Evolutionary conservation across 2,888 invertebrate species (phyloP), one percentile per base, ranked within the genome.

Genomic region (Metopia argyrocephala): DNA sequence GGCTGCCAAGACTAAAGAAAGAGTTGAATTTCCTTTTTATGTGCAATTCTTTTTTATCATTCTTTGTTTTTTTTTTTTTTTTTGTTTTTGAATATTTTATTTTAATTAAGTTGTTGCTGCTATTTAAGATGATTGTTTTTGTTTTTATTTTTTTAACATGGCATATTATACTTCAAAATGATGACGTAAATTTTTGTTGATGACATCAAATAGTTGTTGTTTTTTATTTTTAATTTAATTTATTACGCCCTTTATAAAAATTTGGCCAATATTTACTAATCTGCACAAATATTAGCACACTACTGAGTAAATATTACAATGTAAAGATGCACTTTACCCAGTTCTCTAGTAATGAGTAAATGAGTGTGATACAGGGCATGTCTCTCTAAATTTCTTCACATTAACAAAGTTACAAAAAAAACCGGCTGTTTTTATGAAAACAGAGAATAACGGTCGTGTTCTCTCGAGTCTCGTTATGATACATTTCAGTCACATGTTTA

Each of bases 211-310:
- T 54, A 23, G 1, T 15, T 75, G 31, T 59, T 78, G 75, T 61
- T 64, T 15, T 64, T 45, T 52, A 50, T 66, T 31, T 38, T 20
- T 57, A 62, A 68, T 38, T 75, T 31, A 25, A 15, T 7, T 38
- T 20, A 62, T 62, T 62, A 57, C 45, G 52, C 56, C 69, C 50
- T 50, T 23, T 27, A 45, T 50, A 48, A 48, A 48, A 65, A 70
- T 70, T 78, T 1, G 57, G 74, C 81, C 81, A 81, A 74, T 81
- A 81, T 81, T 78, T 74, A 78, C 76, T 69, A 76, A 69, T 66
- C 74, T 74, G 78, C 78, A 78, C 81, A 74, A 76, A 81, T 81
- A 81, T 78, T 78, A 78, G 81, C 81, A 70, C 78, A 75, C 78
- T 78, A 81, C 81, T 81, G 81, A 81, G 65, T 81, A 78, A 65